phyloP scores from a whole-genome alignment of 2,797 vertebrate species.

The Poeciliopsis turneri region DNA sequence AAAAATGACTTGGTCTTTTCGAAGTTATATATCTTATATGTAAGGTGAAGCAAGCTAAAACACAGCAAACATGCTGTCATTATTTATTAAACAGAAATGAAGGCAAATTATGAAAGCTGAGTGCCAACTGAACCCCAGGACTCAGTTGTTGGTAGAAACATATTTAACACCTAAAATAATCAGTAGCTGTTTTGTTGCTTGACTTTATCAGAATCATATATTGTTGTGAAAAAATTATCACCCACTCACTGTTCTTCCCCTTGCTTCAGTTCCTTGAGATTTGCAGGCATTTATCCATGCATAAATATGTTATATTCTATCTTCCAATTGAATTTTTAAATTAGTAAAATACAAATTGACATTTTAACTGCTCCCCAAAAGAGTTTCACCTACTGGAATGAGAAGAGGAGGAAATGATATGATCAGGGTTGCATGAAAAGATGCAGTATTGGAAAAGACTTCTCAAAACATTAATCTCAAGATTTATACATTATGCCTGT shows the following conservation, averaged over 20 bases:
- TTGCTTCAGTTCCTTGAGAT: not conserved
- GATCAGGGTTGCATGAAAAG: not conserved
- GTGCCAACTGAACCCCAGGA: not conserved
- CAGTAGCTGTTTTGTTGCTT: not conserved
- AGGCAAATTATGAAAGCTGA: not conserved
- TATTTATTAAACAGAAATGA: not conserved
- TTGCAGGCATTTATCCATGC: not conserved
- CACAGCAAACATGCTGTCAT: not conserved
- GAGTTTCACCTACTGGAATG: constrained; percentile 33
- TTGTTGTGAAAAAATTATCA: not conserved
- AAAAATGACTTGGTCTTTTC: not conserved
- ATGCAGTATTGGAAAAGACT: constrained; percentile 41
- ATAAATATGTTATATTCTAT: no score
- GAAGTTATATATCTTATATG: not conserved
- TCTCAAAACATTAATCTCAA: constrained; percentile 7
- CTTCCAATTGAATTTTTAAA: constrained; percentile 27
- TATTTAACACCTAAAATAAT: not conserved
- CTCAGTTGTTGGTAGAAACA: not conserved
- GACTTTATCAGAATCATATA: not conserved
- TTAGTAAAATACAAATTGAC: constrained; percentile 60
- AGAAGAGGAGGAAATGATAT: constrained; percentile 37
- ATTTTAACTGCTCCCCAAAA: constrained; percentile 69
- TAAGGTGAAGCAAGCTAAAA: not conserved
- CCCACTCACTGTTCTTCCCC: not conserved
- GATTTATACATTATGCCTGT: not conserved